Conservation (phyloP, 2,113 vertebrate genomes). For the Proteles cristata region DNA sequence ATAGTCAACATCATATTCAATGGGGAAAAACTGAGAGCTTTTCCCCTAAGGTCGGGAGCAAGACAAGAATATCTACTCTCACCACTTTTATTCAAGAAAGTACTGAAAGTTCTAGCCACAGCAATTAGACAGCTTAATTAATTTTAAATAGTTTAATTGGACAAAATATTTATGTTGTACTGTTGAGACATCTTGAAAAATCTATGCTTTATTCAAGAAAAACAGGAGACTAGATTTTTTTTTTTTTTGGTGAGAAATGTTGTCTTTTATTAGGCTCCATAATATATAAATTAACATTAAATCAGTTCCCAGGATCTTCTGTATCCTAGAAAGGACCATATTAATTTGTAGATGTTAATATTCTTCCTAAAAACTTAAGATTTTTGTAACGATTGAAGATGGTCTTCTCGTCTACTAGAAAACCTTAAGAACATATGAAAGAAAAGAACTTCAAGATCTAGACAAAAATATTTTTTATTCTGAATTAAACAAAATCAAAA, state of each 20-base stretch:
- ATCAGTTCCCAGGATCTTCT: not conserved
- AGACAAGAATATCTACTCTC: too few species aligned
- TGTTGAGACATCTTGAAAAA: not conserved
- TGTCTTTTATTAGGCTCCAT: not conserved
- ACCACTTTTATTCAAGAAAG: too few species aligned
- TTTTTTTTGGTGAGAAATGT: not conserved
- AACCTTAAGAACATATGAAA: slow-evolving; percentile 11
- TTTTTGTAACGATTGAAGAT: not conserved
- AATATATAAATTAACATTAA: not conserved
- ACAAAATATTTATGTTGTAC: not conserved
- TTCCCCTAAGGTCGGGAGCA: too few species aligned
- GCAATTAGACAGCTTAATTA: not conserved
- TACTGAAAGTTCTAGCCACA: too few species aligned
- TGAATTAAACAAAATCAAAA: slow-evolving; percentile 33
- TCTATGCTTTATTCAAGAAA: not conserved
- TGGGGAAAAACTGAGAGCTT: too few species aligned
- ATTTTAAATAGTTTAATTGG: not conserved
- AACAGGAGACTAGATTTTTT: not conserved
- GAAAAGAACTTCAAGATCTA: slow-evolving; percentile 26
- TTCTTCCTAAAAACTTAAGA: not conserved
- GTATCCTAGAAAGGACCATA: not conserved
- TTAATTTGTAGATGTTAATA: not conserved
- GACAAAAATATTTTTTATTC: slow-evolving; percentile 57
- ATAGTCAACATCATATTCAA: too few species aligned
- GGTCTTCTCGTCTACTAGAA: not conserved